Evolutionary conservation across 2,888 invertebrate species (phyloP).

Genomic region (Caenorhabditis panamensis): DNA sequence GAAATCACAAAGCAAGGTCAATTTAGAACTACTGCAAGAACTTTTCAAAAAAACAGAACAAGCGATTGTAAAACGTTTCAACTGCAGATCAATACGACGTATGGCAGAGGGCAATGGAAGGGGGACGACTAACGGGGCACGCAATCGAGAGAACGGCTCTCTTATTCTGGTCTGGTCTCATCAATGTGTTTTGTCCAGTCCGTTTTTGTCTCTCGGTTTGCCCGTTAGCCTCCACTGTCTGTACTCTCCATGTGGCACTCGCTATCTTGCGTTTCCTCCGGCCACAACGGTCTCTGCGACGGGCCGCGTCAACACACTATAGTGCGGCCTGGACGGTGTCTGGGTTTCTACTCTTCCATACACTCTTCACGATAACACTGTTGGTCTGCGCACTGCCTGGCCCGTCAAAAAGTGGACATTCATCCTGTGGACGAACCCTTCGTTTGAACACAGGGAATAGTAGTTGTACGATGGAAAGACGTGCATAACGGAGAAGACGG

Average conservation of each 20-base stretch:
- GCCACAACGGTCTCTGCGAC: background rate
- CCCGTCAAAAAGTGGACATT: slow-evolving; percentile 20
- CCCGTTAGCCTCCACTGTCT: background rate
- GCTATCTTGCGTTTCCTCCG: slow-evolving; percentile 5
- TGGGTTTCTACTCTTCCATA: slow-evolving; percentile 18
- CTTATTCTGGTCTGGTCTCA: background rate
- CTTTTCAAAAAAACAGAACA: too few relatives aligned
- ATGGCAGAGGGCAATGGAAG: too few relatives aligned
- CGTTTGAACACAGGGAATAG: slow-evolving; percentile 20
- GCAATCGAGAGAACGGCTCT: slow-evolving; percentile 24
- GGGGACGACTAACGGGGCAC: background rate
- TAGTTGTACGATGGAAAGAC: slow-evolving; percentile 48
- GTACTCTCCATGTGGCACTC: slow-evolving; percentile 1
- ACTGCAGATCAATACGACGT: too few relatives aligned
- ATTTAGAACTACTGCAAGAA: too few relatives aligned
- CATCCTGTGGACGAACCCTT: slow-evolving; percentile 32
- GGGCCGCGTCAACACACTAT: slow-evolving; percentile 18
- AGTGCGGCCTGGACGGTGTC: slow-evolving; percentile 36
- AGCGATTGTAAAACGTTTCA: too few relatives aligned
- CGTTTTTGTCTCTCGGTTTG: background rate
- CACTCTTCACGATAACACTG: slow-evolving; percentile 2
- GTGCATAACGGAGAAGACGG: slow-evolving; percentile 18
- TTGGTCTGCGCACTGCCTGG: slow-evolving; percentile 34
- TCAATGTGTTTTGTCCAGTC: slow-evolving; percentile 37
- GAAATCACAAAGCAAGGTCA: too few relatives aligned